Base-by-base conservation (phyloP, 2,113 vertebrate genomes). In the Lanius ludovicianus region DNA sequence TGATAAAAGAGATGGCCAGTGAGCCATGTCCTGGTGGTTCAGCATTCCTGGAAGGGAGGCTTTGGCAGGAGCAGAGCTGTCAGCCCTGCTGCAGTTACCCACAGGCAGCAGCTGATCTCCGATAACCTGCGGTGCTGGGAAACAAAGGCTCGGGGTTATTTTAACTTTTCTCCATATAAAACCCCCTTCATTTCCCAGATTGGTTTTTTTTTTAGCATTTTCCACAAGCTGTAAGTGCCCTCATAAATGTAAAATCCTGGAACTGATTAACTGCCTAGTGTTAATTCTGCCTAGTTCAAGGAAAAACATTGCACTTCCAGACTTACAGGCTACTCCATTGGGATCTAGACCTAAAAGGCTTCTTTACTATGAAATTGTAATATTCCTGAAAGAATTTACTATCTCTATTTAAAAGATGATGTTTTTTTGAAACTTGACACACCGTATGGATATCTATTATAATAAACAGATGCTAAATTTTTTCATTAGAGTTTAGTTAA, bases 261-360 rank as follows among this genome's bases (percentile, higher is more conserved):
- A 83, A 84, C 80, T 89, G 60, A 93, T 96, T 96, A 93, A 84
- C 87, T 96, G 89, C 70, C 16, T 53, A 24, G 68, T 77, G 55
- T 89, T 93, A 95, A 91, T 96, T 92, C 90, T 87, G 78, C 89
- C 20, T 75, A 76, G 67, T 77, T 94, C 74, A 94, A 87, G 76
- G 55, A 42, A 90, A 96, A 93, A 75, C 14, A 17, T 44, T 83
- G 44, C 46, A 44, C 64, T 90, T 92, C 76, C 87, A 94, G 69
- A 68, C 49, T 92, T 89, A 42, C 42, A 82, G 91, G 68, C 95
- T 83, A 19, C 53, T 92, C 79, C 52, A 4, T 7, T 89, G 82
- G 78, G 77, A 87, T 53, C 44, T 35, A 84, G 84, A 84, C 57
- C 64, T 55, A 65, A 67, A 91, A 84, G 83, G 14, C 78, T 94